Percentiles rank a stretch among this genome's conserved stretches.
Evolutionary conservation across 1,140 invertebrate species (phyloP).

Genomic region (Zeugodacus cucurbitae): DNA sequence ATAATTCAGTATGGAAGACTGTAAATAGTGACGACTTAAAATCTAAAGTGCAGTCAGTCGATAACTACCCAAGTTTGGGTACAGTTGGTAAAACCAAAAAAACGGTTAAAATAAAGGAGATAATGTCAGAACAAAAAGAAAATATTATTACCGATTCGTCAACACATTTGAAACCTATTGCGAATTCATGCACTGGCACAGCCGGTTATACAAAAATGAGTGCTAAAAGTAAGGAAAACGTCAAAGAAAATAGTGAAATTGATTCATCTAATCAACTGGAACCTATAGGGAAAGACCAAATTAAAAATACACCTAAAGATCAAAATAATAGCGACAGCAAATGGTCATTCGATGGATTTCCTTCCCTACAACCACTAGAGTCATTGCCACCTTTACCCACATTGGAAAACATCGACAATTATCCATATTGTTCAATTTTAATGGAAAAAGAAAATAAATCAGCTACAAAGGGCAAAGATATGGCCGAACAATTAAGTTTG

Average conservation of each 20-base stretch:
- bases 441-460: background rate
- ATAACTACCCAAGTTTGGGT: conserved; percentile 7
- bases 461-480: background rate
- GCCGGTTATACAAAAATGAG: background rate
- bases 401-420: conserved; percentile 53
- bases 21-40: conserved; percentile 33
- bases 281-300: background rate
- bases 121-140: conserved; percentile 10
- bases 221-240: background rate
- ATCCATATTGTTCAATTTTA: background rate
- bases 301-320: background rate
- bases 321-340: background rate
- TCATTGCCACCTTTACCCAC: conserved; percentile 56
- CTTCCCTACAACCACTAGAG: conserved; percentile 49
- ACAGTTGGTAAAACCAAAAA: conserved; percentile 2
- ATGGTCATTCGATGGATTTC: conserved; percentile 53
- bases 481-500: conserved; percentile 49
- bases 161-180: background rate
- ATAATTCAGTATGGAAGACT: conserved; percentile 41
- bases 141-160: background rate
- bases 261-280: background rate
- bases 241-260: background rate
- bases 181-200: background rate
- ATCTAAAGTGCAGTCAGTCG: background rate
- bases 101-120: conserved; percentile 38